These are phyloP conservation scores for Phrynosoma platyrhinos DNA, from an alignment of 2,113 vertebrate genomes.

Conservation along the genomic window DNA sequence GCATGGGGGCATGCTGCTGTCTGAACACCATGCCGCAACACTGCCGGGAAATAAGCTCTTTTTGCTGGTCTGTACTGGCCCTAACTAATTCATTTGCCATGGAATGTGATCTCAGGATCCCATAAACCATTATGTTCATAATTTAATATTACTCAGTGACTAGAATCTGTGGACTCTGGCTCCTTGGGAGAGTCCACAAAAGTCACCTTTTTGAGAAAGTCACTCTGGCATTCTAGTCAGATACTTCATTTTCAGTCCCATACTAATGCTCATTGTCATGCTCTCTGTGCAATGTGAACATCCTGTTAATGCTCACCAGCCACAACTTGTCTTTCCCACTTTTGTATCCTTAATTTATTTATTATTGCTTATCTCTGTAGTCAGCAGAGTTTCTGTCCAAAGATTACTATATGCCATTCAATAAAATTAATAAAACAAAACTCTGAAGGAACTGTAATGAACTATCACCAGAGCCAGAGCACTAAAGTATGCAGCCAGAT, in stretches of 20 bases:
- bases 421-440: conserved; percentile 17
- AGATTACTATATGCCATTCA: not conserved
- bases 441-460: conserved; percentile 5
- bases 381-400: not conserved
- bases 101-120: not conserved
- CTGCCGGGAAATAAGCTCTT: too few relatives aligned
- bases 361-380: not conserved
- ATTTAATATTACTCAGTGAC: not conserved
- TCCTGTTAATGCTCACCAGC: not conserved
- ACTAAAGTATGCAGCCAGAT: not conserved
- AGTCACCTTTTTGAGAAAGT: not conserved
- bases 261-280: not conserved
- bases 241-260: not conserved
- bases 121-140: not conserved
- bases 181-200: too few relatives aligned
- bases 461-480: conserved; percentile 5
- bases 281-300: not conserved
- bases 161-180: too few relatives aligned
- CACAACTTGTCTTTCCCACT: not conserved
- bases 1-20: too few relatives aligned
- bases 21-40: too few relatives aligned
- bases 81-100: too few relatives aligned
- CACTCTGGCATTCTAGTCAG: not conserved
- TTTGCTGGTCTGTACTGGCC: too few relatives aligned
- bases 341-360: not conserved